Evolutionary conservation across 2,888 invertebrate species (phyloP), one percentile per base, ranked within the genome.

Genomic region (Petrolisthes manimaculis): DNA sequence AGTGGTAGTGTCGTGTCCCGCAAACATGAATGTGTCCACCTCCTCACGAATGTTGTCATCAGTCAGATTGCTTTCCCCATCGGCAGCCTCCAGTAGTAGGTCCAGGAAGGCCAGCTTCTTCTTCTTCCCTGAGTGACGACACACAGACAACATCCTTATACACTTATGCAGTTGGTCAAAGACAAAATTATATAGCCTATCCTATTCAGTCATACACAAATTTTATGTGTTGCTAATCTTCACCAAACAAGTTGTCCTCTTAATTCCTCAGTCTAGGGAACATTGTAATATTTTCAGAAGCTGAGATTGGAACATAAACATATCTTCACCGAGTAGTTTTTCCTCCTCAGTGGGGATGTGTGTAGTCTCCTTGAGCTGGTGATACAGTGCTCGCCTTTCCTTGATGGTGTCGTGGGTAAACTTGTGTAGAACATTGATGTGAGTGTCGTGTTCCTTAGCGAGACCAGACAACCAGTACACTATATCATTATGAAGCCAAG

Each of bases 31-130:
- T 0, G 91, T 91, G 74, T 91, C 91, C 56, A 91, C 91, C 77
- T 91, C 91, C 78, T 91, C 89, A 54, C 93, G 92, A 78, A 94
- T 93, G 87, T 94, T 94, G 5, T 92, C 92, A 86, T 92, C 91
- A 4, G 92, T 92, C 79, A 94, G 91, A 12, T 96, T 96, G 92
- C 95, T 96, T 94, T 95, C 92, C 4, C 69, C 56, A 1, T 93
- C 92, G 92, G 96, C 95, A 81, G 96, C 95, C 93, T 97, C 97
- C 78, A 98, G 95, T 94, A 98, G 95, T 89, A 98, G 94, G 93
- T 98, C 98, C 91, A 98, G 94, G 93, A 98, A 97, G 0, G 98
- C 97, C 91, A 97, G 94, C 82, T 97, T 95, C 93, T 96, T 96
- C 94, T 97, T 97, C 18, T 69, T 56, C 0, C 89, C 86, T 77